Conservation (phyloP, 2,113 vertebrate genomes). For the Ciconia boyciana region DNA sequence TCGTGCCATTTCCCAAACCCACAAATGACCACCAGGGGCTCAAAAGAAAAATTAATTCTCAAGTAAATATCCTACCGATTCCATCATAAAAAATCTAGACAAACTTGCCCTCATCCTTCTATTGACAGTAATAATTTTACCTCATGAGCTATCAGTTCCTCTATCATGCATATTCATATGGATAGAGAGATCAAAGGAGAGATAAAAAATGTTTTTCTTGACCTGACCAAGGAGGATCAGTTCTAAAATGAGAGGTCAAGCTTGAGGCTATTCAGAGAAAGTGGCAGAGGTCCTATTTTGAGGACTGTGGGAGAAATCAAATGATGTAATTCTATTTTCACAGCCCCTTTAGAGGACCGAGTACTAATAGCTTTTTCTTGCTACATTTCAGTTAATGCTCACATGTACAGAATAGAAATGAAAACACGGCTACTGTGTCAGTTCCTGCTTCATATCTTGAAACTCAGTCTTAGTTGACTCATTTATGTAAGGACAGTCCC, state of each 20-base stretch:
- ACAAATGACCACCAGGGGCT: not conserved
- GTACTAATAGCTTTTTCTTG: not conserved
- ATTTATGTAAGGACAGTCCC: not conserved
- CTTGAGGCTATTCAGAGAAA: not conserved
- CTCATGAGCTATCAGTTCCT: not conserved
- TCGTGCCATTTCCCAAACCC: not conserved
- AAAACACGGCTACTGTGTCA: not conserved
- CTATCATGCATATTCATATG: not conserved
- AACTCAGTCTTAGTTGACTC: not conserved
- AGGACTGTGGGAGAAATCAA: not conserved
- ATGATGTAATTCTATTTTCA: not conserved
- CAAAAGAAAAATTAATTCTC: not conserved
- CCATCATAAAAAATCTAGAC: not conserved
- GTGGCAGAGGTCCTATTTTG: not conserved
- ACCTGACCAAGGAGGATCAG: not conserved
- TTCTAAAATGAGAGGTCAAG: not conserved
- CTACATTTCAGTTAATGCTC: not conserved
- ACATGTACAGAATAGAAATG: not conserved
- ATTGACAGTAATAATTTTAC: not conserved
- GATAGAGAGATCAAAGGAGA: not conserved
- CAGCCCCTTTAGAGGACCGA: fast-evolving
- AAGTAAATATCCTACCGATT: not conserved
- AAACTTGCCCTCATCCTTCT: not conserved
- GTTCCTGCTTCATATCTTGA: not conserved
- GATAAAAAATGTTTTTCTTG: not conserved